Evolutionary conservation across 2,797 vertebrate species (phyloP), one percentile per base, ranked within the genome.

Genomic region (Heliangelus exortis): DNA sequence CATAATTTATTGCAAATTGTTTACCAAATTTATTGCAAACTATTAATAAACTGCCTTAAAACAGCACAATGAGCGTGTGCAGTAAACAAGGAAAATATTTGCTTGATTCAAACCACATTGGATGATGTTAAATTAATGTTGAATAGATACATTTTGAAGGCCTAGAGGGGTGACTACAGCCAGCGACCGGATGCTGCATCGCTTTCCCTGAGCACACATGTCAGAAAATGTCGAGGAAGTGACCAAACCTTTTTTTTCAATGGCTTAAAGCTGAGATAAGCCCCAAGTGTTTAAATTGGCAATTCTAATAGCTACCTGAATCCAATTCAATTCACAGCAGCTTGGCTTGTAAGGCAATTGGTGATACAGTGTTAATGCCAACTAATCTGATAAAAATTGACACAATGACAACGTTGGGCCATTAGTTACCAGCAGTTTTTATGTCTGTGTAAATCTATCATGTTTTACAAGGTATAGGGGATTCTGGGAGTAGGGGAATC

Each of bases 1-100:
- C 82, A 95, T 97, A 97, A 97, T 97, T 97, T 97, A 97, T 97
- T 95, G 96, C 95, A 97, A 97, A 97, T 97, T 97, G 96, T 97
- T 97, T 85, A 84, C 96, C 93, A 92, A 97, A 97, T 97, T 97
- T 97, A 97, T 97, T 96, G 90, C 95, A 92, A 97, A 96, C 97
- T 97, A 97, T 97, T 97, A 97, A 97, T 97, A 97, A 97, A 96
- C 91, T 93, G 84, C 84, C 93, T 95, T 88, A 93, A 97, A 97
- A 94, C 89, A 90, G 94, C 86, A 97, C 94, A 96, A 96, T 97
- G 58, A 84, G 89, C 7, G 92, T 55, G 74, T 95, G 96, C 94
- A 97, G 96, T 96, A 97, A 97, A 97, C 96, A 97, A 97, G 95
- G 96, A 50, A 97, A 97, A 96, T 96, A 96, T 95, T 97, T 96